Base-by-base conservation (phyloP, 2,888 invertebrate species). In the Flabesymbios commensalis region DNA sequence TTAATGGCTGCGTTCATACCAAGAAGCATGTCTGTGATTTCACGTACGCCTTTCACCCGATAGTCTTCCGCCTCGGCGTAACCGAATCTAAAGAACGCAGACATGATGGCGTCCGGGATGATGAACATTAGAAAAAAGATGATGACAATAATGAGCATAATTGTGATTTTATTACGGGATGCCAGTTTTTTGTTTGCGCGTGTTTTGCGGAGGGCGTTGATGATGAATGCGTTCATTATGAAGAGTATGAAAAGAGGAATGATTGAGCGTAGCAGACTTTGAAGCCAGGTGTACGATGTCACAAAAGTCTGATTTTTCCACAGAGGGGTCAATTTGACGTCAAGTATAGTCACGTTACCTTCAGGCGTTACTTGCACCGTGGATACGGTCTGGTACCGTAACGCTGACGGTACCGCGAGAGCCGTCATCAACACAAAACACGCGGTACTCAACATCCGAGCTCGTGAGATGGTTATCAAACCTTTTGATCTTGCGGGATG, bases 101-200 rank as follows among this genome's bases (percentile, higher is more conserved):
- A 81, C 76, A 82, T 74, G 36, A 81, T 71, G 45, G 81, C 80
- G 61, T 82, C 82, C 0, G 82, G 82, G 47, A 77, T 77, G 45
- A 80, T 75, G 67, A 79, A 81, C 51, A 79, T 70, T 17, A 80
- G 67, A 69, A 81, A 82, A 51, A 78, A 75, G 26, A 80, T 69
- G 28, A 82, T 76, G 24, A 82, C 75, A 31, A 77, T 74, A 48
- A 79, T 75, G 48, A 82, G 75, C 74, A 81, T 81, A 7, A 79
- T 63, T 2, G 81, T 81, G 36, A 81, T 79, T 31, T 79, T 74
- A 64, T 80, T 79, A 41, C 78, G 55, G 1, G 77, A 75, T 1
- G 76, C 74, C 56, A 78, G 65, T 56, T 75, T 74, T 61, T 77
- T 61, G 52, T 59, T 63, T 41, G 64, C 59, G 10, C 67, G 48